Conservation (phyloP, 2,113 vertebrate species). For the Lutjanus erythropterus region DNA sequence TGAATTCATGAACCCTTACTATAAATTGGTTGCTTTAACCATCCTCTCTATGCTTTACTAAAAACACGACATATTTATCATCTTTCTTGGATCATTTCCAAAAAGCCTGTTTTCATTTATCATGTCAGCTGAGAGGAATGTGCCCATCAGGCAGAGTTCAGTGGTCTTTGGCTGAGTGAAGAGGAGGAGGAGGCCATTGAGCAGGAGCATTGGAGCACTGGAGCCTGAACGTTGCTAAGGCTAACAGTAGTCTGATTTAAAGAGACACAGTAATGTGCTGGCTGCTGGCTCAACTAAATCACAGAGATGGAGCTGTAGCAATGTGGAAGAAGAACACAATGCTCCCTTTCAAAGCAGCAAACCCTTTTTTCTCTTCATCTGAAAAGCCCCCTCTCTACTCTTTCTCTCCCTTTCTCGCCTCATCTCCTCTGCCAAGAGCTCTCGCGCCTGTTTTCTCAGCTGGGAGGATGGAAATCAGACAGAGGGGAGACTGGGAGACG, state of each 20-base stretch:
- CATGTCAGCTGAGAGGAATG: conserved; percentile 58
- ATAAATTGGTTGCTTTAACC: not conserved
- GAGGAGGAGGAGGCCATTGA: conserved; percentile 39
- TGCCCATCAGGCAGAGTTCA: conserved; percentile 20
- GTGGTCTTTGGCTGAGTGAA: conserved; percentile 30
- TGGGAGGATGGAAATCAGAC: conserved; percentile 81
- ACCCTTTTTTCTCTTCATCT: conserved; percentile 64
- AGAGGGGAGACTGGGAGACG: conserved; percentile 38
- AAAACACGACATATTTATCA: conserved; percentile 12
- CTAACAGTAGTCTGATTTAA: conserved; percentile 70
- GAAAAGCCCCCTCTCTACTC: conserved; percentile 72
- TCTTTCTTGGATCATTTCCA: not conserved
- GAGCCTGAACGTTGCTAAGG: conserved; percentile 71
- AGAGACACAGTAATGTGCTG: conserved; percentile 77
- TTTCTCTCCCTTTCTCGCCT: conserved; percentile 41
- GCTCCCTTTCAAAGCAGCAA: conserved; percentile 77
- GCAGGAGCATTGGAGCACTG: conserved; percentile 49
- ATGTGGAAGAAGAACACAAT: conserved; percentile 77
- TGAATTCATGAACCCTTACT: too few relatives aligned
- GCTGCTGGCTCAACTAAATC: conserved; percentile 70
- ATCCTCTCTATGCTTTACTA: not conserved
- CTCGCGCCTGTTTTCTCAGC: conserved; percentile 81
- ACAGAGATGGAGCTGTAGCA: conserved; percentile 67
- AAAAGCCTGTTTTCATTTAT: conserved; percentile 39
- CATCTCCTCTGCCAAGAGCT: conserved; percentile 75